Evolutionary conservation across 30 jellyfish, hydroid and myxozoan genomes (phyloP).

Genomic region (Mastigias papua): DNA sequence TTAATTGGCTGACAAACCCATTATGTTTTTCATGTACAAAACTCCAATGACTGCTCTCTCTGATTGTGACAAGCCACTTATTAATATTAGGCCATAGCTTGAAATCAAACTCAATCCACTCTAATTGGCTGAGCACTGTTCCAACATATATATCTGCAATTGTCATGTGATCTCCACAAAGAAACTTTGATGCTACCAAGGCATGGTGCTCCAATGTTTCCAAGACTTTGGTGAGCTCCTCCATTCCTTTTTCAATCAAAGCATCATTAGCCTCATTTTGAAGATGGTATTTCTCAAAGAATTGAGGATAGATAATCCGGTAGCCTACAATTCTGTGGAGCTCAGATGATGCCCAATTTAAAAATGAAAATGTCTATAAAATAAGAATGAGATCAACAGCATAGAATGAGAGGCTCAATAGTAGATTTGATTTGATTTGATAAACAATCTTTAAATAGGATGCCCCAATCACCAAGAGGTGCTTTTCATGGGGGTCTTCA

Average conservation of each 20-base stretch:
- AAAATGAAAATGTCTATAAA: conserved; percentile 70
- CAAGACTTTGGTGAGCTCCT: conserved; percentile 78
- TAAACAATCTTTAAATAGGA: too few species aligned
- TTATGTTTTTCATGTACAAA: conserved; percentile 89
- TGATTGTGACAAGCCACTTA: conserved; percentile 68
- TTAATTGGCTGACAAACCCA: conserved; percentile 80
- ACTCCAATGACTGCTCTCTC: conserved; percentile 70
- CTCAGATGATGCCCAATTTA: conserved; percentile 86
- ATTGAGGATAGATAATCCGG: conserved; percentile 87
- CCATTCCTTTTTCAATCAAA: conserved; percentile 86
- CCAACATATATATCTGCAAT: conserved; percentile 92
- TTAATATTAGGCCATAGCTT: conserved; percentile 82
- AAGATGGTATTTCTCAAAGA: conserved; percentile 85
- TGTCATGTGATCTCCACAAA: conserved; percentile 75
- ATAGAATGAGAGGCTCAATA: too few species aligned
- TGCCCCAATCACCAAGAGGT: too few species aligned
- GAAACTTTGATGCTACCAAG: conserved; percentile 47
- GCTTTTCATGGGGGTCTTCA: too few species aligned
- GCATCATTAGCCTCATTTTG: conserved; percentile 93
- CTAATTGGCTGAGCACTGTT: conserved; percentile 85
- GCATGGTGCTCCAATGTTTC: conserved; percentile 81
- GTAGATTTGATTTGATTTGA: too few species aligned
- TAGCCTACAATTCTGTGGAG: conserved; percentile 87
- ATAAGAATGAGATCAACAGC: neutral
- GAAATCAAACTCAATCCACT: conserved; percentile 91